Conservation (phyloP, 2,797 vertebrate species). For the Catharus ustulatus region DNA sequence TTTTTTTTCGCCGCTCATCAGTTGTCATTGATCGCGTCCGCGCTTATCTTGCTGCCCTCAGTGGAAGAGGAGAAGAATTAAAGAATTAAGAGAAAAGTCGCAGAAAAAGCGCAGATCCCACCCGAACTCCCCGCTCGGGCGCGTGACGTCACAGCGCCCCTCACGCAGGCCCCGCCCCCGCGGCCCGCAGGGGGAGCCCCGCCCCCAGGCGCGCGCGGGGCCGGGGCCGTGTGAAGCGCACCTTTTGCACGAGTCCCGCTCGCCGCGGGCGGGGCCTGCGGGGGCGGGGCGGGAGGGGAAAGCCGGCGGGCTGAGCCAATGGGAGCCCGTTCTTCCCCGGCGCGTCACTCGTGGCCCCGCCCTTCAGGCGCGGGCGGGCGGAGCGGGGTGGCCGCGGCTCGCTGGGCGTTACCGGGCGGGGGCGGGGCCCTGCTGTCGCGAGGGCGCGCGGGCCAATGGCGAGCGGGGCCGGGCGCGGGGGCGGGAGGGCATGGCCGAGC, state of each 20-base stretch:
- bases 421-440: neutral
- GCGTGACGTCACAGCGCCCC: no score
- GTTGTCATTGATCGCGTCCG: no score
- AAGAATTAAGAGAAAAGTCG: neutral
- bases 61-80: accelerated
- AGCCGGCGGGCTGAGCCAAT: neutral
- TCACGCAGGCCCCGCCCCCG: neutral
- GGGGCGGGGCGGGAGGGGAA: neutral
- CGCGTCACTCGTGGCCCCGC: neutral
- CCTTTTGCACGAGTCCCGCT: slow-evolving; percentile 60
- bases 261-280: neutral
- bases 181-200: neutral
- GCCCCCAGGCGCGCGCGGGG: neutral
- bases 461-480: neutral
- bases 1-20: neutral
- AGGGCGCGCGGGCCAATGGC: slow-evolving; percentile 41
- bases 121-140: neutral
- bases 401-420: neutral
- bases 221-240: slow-evolving; percentile 39
- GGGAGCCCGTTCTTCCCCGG: accelerated
- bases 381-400: neutral
- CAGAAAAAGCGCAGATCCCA: neutral
- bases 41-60: neutral
- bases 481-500: neutral
- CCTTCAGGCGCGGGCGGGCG: neutral